Conservation (phyloP, 2,113 vertebrate genomes). For the Carollia perspicillata region DNA sequence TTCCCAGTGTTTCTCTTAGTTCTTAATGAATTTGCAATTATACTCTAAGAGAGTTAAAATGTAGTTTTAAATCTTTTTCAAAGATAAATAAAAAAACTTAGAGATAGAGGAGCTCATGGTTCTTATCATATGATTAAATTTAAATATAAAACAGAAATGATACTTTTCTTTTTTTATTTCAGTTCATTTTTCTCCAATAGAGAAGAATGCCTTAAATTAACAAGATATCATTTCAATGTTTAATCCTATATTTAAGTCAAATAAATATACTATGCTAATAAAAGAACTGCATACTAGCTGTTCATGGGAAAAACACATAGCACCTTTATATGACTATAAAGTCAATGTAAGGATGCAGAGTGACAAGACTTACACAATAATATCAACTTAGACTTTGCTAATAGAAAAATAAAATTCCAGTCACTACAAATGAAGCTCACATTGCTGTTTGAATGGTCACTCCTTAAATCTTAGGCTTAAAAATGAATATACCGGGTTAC, state of each 20-base stretch:
- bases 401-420: neutral
- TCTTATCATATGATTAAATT: neutral
- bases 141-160: neutral
- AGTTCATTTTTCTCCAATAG: neutral
- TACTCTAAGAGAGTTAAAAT: neutral
- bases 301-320: neutral
- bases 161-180: neutral
- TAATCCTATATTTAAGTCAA: neutral
- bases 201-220: neutral
- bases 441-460: neutral
- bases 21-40: neutral
- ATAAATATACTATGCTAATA: neutral
- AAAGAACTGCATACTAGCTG: neutral
- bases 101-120: neutral
- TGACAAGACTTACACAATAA: neutral
- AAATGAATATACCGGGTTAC: neutral
- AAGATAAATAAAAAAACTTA: neutral
- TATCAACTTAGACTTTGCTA: neutral
- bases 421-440: neutral
- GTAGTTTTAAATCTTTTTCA: neutral
- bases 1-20: neutral
- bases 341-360: neutral
- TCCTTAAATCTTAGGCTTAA: neutral
- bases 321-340: neutral
- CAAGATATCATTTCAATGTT: neutral